Conservation (phyloP, 64 coral and sea anemone genomes). For the Trachythela sp. region DNA sequence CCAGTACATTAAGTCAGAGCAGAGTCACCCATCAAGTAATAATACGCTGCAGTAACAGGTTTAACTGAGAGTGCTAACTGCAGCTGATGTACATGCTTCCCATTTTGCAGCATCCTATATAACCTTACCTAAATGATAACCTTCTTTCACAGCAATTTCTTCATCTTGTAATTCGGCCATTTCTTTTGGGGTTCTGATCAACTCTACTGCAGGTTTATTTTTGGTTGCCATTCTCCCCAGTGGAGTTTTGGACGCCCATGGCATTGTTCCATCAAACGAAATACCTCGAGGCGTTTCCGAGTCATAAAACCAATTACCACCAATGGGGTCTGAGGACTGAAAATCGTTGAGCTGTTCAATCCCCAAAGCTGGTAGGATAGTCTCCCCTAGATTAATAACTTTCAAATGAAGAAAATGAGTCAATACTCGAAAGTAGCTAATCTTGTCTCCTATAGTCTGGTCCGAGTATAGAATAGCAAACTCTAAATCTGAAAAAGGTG, state of each 20-base stretch:
- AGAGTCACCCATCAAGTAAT: too few species aligned
- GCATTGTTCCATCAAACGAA: conserved; percentile 6
- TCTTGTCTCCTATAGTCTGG: background rate
- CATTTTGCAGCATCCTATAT: too few species aligned
- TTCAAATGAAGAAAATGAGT: too few species aligned
- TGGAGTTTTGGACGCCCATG: background rate
- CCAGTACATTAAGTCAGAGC: too few species aligned
- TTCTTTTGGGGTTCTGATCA: background rate
- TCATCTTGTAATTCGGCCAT: conserved; percentile 8
- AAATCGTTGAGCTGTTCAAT: background rate
- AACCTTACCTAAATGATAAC: conserved; percentile 1
- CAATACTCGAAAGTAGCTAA: conserved; percentile 11
- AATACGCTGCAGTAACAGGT: too few species aligned
- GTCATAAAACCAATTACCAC: background rate
- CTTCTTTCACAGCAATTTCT: conserved; percentile 2
- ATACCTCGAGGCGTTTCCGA: background rate
- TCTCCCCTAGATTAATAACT: too few species aligned
- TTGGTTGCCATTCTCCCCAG: background rate
- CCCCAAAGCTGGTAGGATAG: too few species aligned
- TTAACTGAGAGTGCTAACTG: too few species aligned
- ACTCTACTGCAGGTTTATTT: conserved; percentile 2
- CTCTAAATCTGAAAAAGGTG: conserved; percentile 1
- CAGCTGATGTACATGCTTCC: too few species aligned
- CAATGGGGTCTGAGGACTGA: background rate
- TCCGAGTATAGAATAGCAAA: conserved; percentile 4